phyloP scores from a whole-genome alignment of 2,113 vertebrate genomes.

The Lophura nycthemera region DNA sequence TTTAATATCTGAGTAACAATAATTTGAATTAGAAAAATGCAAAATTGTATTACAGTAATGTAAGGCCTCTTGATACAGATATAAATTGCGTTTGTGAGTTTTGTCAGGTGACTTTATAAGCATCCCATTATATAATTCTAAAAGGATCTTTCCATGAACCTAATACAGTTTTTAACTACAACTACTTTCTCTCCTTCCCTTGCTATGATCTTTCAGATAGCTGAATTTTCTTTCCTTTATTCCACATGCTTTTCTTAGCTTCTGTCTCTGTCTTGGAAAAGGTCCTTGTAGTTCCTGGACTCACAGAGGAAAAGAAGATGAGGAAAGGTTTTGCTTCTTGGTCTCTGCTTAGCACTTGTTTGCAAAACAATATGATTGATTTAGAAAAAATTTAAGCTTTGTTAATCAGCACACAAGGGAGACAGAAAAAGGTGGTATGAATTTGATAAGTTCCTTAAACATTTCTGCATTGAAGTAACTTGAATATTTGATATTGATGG shows the following conservation, averaged over 20 bases:
- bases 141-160: background rate
- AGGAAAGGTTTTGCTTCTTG: background rate
- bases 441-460: background rate
- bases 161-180: background rate
- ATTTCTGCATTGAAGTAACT: background rate
- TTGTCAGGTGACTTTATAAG: background rate
- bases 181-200: background rate
- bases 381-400: background rate
- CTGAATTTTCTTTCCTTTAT: background rate
- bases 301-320: background rate
- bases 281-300: background rate
- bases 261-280: background rate
- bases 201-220: background rate
- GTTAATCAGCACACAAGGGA: background rate
- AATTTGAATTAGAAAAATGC: background rate
- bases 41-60: background rate
- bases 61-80: background rate
- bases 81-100: background rate
- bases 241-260: background rate
- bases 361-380: background rate
- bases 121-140: background rate
- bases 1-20: background rate
- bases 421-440: background rate
- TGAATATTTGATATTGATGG: background rate
- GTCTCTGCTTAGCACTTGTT: background rate